Evolutionary conservation across 2,888 invertebrate species (phyloP).

Genomic region (Temnothorax ravouxi): DNA sequence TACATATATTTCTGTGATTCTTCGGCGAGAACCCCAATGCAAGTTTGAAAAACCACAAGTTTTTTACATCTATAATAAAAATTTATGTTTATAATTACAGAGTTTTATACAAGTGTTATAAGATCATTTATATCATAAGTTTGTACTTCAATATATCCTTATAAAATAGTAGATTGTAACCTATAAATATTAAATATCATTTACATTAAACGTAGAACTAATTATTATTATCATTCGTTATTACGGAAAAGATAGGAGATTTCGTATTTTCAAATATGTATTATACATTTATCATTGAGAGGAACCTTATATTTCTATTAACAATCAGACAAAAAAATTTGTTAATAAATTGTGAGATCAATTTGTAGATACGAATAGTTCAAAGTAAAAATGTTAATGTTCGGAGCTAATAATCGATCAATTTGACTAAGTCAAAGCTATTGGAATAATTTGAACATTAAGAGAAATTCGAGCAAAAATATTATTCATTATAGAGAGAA

Average conservation of each 20-base stretch:
- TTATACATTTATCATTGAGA: not conserved
- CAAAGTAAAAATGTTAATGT: not conserved
- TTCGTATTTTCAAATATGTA: not conserved
- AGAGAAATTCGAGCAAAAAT: not conserved
- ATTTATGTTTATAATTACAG: constrained; percentile 9
- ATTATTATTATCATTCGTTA: not conserved
- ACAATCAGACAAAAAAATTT: not conserved
- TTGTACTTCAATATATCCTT: constrained; percentile 12
- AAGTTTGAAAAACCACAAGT: not conserved
- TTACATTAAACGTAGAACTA: constrained; percentile 11
- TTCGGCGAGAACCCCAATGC: not conserved
- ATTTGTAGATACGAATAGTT: not conserved
- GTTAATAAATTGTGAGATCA: not conserved
- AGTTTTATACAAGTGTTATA: constrained; percentile 24
- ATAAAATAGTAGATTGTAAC: constrained; percentile 31
- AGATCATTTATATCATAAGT: constrained; percentile 21
- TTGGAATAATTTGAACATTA: not conserved
- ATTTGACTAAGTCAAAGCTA: not conserved
- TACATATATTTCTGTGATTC: not conserved
- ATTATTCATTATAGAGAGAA: not conserved
- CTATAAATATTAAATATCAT: constrained; percentile 22
- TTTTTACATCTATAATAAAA: constrained; percentile 1
- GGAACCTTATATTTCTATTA: not conserved
- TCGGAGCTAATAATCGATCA: not conserved
- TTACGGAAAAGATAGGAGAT: not conserved